Base-by-base conservation (phyloP, 2,797 vertebrate species). In the Okamejei kenojei region DNA sequence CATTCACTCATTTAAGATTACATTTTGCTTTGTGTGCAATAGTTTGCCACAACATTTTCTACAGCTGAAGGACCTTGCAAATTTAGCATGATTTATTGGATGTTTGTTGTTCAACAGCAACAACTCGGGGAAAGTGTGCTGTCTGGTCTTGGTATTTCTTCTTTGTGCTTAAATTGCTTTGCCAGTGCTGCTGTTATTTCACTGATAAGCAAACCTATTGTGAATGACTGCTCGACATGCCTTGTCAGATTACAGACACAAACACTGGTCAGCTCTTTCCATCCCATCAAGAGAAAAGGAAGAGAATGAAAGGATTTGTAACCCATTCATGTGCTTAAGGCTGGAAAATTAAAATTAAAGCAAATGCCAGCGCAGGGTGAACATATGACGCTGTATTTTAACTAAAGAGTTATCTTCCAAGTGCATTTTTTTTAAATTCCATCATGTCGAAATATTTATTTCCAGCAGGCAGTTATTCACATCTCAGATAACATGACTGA, bases 191-290 rank as follows among this genome's bases (percentile, higher is more conserved):
- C 68, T 32, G 32, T 74, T 91, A 45, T 91, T 91, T 54, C 38
- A 74, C 35, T 91, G 35, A 74, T 35, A 74, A 91, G 35, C 17
- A 88, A 88, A 73, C 26, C 35, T 54, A 91, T 91, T 91, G 90
- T 73, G 68, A 73, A 91, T 15, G 21, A 74, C 35, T 73, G 68
- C 58, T 45, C 73, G 21, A n/a, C 21, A 17, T 29, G 71, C 8
- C 35, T 91, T 92, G 90, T 76, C 73, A 92, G 90, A 92, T 68
- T 35, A 88, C 63, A 88, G 19, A 68, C 35, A 45, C 68, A 45
- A 91, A 74, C 90, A 92, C 23, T 92, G 26, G 26, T 92, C 71
- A 92, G 35, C 35, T 26, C 6, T n/a, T 76, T 76, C 38, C 35
- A 92, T 76, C 23, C 45, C 7, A 5, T 76, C 68, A 45, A 92